Percentiles rank a stretch among this genome's conserved stretches.
Conservation (phyloP, 1,140 invertebrate genomes). For the Drosophila arizonae region DNA sequence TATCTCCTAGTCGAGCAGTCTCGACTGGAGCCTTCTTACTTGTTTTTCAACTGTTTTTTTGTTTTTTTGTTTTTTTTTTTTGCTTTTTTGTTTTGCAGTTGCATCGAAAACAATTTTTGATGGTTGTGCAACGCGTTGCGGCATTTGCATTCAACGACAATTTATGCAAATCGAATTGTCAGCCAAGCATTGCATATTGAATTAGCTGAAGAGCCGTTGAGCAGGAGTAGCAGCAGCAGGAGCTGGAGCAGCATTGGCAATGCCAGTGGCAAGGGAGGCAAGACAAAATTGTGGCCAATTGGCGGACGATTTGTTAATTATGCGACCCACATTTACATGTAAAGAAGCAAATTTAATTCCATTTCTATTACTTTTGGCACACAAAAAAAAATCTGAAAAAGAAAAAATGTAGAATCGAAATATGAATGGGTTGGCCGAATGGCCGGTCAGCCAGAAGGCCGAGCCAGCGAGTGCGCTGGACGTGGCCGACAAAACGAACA, state of each 20-base stretch:
- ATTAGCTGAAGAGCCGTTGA: slow-evolving; percentile 26
- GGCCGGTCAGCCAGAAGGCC: slow-evolving; percentile 39
- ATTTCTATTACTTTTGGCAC: slow-evolving; percentile 72
- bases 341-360: slow-evolving; percentile 72
- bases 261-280: slow-evolving; percentile 20
- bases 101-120: slow-evolving; percentile 71
- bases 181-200: slow-evolving; percentile 39
- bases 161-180: slow-evolving; percentile 77
- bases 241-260: no score
- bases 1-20: no score
- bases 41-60: not conserved
- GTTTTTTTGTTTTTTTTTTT: slow-evolving; percentile 11
- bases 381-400: not conserved
- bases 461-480: slow-evolving; percentile 60
- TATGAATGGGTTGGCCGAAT: slow-evolving; percentile 68
- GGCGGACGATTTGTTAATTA: slow-evolving; percentile 66
- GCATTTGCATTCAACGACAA: slow-evolving; percentile 77
- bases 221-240: no score
- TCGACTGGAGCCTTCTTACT: no score
- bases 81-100: slow-evolving; percentile 20
- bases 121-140: slow-evolving; percentile 39
- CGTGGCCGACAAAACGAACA: slow-evolving; percentile 77
- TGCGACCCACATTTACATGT: slow-evolving; percentile 45
- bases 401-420: slow-evolving; percentile 40
- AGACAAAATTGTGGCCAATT: slow-evolving; percentile 72